These are phyloP conservation scores for Ammodytes dubius DNA, from an alignment of 2,113 vertebrate genomes.

Conservation along the genomic window DNA sequence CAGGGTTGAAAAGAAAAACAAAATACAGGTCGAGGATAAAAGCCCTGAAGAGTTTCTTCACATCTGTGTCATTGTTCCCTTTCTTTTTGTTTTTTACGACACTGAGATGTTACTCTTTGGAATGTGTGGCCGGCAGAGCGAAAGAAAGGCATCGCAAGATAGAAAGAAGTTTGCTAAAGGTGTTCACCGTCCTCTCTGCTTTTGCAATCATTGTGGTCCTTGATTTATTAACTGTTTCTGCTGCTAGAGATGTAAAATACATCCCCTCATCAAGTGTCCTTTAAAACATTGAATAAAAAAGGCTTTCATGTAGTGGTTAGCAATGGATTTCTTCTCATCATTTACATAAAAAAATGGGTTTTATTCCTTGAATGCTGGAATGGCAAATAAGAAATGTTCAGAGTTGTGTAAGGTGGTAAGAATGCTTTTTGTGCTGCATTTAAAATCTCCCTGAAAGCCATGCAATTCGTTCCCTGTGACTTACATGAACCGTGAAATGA, in stretches of 20 bases:
- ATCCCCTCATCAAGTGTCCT: not conserved
- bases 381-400: not conserved
- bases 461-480: not conserved
- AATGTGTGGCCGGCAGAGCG: not conserved
- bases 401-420: not conserved
- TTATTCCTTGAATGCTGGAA: not conserved
- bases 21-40: not conserved
- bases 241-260: not conserved
- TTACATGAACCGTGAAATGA: not conserved
- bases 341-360: not conserved
- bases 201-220: not conserved
- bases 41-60: not conserved
- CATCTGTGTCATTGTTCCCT: not conserved
- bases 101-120: not conserved
- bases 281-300: not conserved
- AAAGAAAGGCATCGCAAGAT: not conserved
- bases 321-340: not conserved
- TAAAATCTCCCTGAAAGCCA: not conserved
- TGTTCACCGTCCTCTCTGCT: not conserved
- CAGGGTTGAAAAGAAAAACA: not conserved
- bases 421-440: not conserved
- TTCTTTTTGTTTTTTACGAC: not conserved
- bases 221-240: slow-evolving; percentile 1
- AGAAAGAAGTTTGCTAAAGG: not conserved
- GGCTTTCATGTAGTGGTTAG: not conserved